A percentile compares a stretch with the other conserved stretches of the same genome.
phyloP scores from a whole-genome alignment of 2,113 vertebrate species.

The Pachypanchax playfairii region DNA sequence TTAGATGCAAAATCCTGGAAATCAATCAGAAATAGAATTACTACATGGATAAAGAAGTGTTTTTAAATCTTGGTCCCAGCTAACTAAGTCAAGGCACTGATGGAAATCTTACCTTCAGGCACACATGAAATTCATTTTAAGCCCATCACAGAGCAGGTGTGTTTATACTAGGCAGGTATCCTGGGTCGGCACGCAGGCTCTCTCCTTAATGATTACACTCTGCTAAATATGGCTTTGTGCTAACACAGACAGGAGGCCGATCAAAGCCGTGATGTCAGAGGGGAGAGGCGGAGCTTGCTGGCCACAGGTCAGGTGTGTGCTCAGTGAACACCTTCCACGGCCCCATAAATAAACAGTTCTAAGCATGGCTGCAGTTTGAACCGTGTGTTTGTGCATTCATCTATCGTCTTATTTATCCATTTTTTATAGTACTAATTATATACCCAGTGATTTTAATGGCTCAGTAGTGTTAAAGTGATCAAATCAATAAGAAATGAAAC shows the following conservation, averaged over 20 bases:
- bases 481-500: too few species aligned
- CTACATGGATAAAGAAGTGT: too few species aligned
- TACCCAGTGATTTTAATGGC: too few species aligned
- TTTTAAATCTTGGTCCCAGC: slow-evolving; percentile 8
- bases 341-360: neutral
- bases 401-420: neutral
- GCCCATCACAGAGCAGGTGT: slow-evolving; percentile 68
- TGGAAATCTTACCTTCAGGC: slow-evolving; percentile 65
- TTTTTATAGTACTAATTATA: too few species aligned
- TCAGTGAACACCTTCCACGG: neutral
- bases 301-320: slow-evolving; percentile 68
- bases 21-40: too few species aligned
- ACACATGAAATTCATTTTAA: slow-evolving; percentile 51
- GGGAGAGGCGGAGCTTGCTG: slow-evolving; percentile 61
- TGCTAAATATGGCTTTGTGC: slow-evolving; percentile 81
- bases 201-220: slow-evolving; percentile 69
- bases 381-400: neutral
- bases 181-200: slow-evolving; percentile 63
- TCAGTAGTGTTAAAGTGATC: too few species aligned
- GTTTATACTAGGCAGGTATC: slow-evolving; percentile 69
- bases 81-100: slow-evolving; percentile 14
- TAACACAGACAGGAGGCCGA: slow-evolving; percentile 73
- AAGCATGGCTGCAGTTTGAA: neutral
- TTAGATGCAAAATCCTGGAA: too few species aligned
- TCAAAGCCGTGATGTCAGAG: slow-evolving; percentile 76